Percentiles rank a stretch among this genome's conserved stretches.
phyloP scores from a whole-genome alignment of 2,797 vertebrate genomes.

The Paramormyrops hopkinsi region DNA sequence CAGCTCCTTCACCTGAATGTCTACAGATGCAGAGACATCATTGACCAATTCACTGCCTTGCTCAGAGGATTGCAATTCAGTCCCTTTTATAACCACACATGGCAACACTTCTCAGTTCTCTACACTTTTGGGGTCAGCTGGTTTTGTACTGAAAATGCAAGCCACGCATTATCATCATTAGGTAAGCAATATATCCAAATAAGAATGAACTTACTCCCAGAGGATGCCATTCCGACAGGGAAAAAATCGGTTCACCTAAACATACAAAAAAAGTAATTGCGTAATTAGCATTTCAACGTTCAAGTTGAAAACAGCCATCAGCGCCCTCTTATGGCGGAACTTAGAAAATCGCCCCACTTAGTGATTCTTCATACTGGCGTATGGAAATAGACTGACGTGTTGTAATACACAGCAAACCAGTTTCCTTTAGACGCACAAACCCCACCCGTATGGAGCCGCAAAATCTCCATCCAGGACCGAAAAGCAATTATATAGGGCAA shows the following conservation, averaged over 20 bases:
- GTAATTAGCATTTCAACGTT: neutral
- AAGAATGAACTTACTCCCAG: slow-evolving; percentile 24
- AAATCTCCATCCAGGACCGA: neutral
- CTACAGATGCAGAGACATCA: slow-evolving; percentile 43
- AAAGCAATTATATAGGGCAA: neutral
- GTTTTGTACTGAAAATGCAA: slow-evolving; percentile 2
- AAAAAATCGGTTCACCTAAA: slow-evolving; percentile 20
- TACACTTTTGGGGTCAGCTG: neutral
- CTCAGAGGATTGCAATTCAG: neutral
- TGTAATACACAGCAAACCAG: neutral
- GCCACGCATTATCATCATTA: neutral
- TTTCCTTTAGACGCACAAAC: neutral
- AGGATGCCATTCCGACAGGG: slow-evolving; percentile 28
- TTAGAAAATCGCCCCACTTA: neutral
- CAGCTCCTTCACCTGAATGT: slow-evolving; percentile 88
- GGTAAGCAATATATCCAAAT: neutral
- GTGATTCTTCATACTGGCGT: neutral
- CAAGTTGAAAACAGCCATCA: neutral
- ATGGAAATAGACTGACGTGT: neutral
- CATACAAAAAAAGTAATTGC: neutral
- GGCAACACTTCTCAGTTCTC: neutral
- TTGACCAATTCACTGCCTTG: neutral
- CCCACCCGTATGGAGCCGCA: neutral
- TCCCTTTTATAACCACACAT: neutral
- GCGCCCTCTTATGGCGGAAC: slow-evolving; percentile 6